Evolutionary conservation across 1,140 invertebrate genomes (phyloP).

Genomic region (Zaprionus davidi): DNA sequence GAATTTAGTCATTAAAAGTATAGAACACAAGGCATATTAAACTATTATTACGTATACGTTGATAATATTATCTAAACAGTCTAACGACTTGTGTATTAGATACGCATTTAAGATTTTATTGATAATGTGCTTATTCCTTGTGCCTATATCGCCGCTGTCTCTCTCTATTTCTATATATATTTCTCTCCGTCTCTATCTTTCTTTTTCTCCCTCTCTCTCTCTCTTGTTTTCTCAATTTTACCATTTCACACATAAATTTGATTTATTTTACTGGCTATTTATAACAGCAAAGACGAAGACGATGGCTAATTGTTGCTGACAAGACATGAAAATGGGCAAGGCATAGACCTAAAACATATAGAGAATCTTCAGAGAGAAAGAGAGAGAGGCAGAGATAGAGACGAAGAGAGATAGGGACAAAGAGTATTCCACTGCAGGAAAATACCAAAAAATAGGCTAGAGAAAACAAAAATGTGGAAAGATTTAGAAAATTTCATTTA

Average conservation of each 20-base stretch:
- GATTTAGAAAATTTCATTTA: neutral
- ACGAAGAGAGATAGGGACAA: neutral
- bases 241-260: constrained; percentile 68
- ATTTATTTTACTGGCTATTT: constrained; percentile 71
- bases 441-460: neutral
- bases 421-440: neutral
- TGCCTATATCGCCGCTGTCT: neutral
- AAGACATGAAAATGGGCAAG: constrained; percentile 40
- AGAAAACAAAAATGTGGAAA: neutral
- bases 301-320: constrained; percentile 75
- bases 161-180: no score
- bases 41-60: constrained; percentile 51
- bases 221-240: constrained; percentile 3
- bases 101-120: neutral
- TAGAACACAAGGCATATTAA: constrained; percentile 23
- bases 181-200: neutral
- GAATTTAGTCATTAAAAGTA: constrained; percentile 31
- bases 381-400: neutral
- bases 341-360: constrained; percentile 11
- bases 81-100: neutral
- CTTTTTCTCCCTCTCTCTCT: neutral
- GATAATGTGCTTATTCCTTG: neutral
- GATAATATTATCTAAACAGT: neutral
- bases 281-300: constrained; percentile 54
- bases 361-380: neutral